These are phyloP conservation scores for Corvus hawaiiensis DNA, from an alignment of 2,113 vertebrate genomes.

Conservation along the genomic window DNA sequence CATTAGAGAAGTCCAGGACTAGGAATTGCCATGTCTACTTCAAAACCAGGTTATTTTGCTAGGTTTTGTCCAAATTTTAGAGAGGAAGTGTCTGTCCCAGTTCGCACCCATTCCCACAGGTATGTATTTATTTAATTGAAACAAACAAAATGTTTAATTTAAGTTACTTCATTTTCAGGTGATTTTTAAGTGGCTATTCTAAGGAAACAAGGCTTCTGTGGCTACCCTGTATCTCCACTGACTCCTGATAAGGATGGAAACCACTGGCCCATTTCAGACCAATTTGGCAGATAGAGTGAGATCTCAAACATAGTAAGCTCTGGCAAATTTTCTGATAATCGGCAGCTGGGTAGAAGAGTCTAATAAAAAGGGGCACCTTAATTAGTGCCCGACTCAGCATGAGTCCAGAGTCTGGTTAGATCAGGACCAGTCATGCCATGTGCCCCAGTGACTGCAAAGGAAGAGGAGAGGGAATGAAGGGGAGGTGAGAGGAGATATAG, in stretches of 20 bases:
- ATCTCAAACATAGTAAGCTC: not conserved
- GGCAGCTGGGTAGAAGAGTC: not conserved
- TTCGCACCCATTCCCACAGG: not conserved
- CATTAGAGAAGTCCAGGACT: not conserved
- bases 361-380: not conserved
- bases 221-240: not conserved
- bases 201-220: not conserved
- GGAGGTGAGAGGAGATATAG: not conserved
- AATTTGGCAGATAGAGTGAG: not conserved
- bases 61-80: not conserved
- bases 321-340: not conserved
- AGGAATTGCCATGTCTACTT: not conserved
- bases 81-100: not conserved
- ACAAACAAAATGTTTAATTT: not conserved
- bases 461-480: not conserved
- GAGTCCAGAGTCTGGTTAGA: not conserved
- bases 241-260: not conserved
- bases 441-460: not conserved
- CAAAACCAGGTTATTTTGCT: not conserved
- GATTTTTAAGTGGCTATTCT: not conserved
- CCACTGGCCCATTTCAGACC: not conserved
- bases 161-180: not conserved
- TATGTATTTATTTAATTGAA: not conserved
- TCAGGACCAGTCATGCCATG: fast-evolving
- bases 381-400: not conserved